phyloP scores from a whole-genome alignment of 2,113 vertebrate genomes.

The Pimephales promelas region DNA sequence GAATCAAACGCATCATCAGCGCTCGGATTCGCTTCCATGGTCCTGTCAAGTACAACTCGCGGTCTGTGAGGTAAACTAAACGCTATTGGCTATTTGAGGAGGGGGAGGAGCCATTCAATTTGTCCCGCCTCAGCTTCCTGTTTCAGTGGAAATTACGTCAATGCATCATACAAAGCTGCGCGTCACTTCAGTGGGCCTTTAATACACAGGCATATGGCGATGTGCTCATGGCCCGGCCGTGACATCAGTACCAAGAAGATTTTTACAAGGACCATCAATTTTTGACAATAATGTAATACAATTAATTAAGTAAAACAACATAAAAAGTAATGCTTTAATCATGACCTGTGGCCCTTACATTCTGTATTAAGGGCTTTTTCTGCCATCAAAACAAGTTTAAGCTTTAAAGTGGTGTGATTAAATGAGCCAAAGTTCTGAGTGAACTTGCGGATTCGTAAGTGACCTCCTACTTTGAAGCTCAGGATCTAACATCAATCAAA shows the following conservation, averaged over 20 bases:
- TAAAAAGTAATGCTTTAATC: neutral
- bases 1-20: too few species aligned
- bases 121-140: too few species aligned
- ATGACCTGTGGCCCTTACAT: neutral
- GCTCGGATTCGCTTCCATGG: too few species aligned
- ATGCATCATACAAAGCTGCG: too few species aligned
- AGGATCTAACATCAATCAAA: slow-evolving; percentile 9
- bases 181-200: too few species aligned
- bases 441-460: neutral
- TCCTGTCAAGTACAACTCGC: too few species aligned
- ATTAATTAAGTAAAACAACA: neutral
- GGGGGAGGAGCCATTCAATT: too few species aligned
- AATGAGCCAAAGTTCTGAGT: neutral
- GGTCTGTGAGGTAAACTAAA: too few species aligned
- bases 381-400: neutral
- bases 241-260: neutral
- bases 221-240: neutral
- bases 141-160: too few species aligned
- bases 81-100: too few species aligned
- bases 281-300: neutral
- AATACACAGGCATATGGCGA: neutral
- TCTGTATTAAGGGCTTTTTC: neutral
- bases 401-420: neutral
- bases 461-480: neutral
- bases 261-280: neutral